phyloP scores from a whole-genome alignment of 2,888 invertebrate genomes.

The Habrosyne pyritoides region DNA sequence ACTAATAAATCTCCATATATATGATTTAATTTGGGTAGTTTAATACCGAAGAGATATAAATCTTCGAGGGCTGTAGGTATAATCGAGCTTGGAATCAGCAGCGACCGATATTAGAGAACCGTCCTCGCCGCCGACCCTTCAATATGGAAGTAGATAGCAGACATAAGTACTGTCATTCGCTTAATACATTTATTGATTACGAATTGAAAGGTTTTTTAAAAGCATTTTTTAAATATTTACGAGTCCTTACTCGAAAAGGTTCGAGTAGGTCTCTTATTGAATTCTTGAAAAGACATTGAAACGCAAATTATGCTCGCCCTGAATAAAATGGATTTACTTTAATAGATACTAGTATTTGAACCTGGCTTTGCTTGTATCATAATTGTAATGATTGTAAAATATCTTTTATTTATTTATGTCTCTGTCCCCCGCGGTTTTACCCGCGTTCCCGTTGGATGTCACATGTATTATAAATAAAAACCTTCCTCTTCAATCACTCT shows the following conservation, averaged over 20 bases:
- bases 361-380: neutral
- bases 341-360: neutral
- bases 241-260: neutral
- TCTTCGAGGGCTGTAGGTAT: constrained; percentile 24
- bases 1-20: neutral
- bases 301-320: neutral
- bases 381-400: too few relatives aligned
- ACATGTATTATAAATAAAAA: too few relatives aligned
- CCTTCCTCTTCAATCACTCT: too few relatives aligned
- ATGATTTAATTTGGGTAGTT: constrained; percentile 28
- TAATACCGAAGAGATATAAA: constrained; percentile 33
- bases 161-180: neutral
- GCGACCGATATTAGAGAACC: constrained; percentile 22
- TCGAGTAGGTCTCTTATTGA: neutral
- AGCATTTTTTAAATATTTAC: neutral
- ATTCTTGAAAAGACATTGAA: neutral
- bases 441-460: too few relatives aligned
- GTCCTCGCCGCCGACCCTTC: constrained; percentile 5
- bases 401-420: too few relatives aligned
- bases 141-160: neutral
- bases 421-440: too few relatives aligned
- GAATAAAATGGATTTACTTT: neutral
- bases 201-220: neutral
- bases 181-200: constrained; percentile 1
- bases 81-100: constrained; percentile 36